Base-by-base conservation (phyloP, 2,888 invertebrate genomes). In the Caenorhabditis afra region DNA sequence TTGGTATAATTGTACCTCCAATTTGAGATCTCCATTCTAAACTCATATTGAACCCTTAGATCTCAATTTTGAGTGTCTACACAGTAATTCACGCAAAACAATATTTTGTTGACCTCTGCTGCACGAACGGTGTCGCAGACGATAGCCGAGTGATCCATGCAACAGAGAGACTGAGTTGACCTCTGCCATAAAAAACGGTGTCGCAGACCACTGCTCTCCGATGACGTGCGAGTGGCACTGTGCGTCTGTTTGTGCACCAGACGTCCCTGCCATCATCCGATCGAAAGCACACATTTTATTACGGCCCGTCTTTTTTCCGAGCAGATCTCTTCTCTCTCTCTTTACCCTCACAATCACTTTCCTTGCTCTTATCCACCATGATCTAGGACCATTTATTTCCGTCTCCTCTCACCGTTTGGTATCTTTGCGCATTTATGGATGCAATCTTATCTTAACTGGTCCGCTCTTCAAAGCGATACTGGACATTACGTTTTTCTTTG, bases 211-310 rank as follows among this genome's bases (percentile, higher is more conserved):
- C 35, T 58, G 64, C 61, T 73, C 44, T 14, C 41, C 16, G 64
- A 64, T 73, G 64, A 73, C 62, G 61, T 55, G 37, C 37, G 37
- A 29, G 29, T 29, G 29, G 29, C 23, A 52, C n/a, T 22, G 29
- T 50, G 45, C 50, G 57, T 64, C 64, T 73, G 64, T 73, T 73
- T 73, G 73, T 64, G 55, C 58, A 73, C 73, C 73, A 73, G 73
- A 73, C 64, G 64, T 20, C 64, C 3, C 22, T n/a, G 35, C 16
- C 53, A 11, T 53, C 16, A 8, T 18, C 49, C 14, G 11, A 2
- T 29, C 44, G 7, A 8, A 29, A 55, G 64, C 73, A 65, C 58
- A 73, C 73, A 58, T 37, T 62, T 58, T 20, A 39, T 39, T 45
- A 45, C 45, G 29, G 10, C 20, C n/a, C n/a, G n/a, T n/a, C n/a